Percentiles rank a stretch among this genome's conserved stretches.
Evolutionary conservation across 2,113 vertebrate genomes (phyloP).

Genomic region (Siniperca knerii): DNA sequence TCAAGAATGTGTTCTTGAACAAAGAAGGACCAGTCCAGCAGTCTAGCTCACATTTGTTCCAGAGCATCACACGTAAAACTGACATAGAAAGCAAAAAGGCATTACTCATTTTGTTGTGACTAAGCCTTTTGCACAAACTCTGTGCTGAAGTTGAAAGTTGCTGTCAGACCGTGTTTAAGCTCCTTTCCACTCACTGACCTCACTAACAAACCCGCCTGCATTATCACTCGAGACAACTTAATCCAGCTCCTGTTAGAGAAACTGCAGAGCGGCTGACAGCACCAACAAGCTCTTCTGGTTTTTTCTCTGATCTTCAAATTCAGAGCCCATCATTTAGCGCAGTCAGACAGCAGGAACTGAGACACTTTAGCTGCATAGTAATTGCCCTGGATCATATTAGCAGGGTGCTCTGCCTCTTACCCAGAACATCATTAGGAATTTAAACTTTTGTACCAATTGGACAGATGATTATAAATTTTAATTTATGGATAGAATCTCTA

Average conservation of each 20-base stretch:
- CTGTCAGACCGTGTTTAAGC: slow-evolving; percentile 24
- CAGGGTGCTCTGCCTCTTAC: not conserved
- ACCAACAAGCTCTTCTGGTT: not conserved
- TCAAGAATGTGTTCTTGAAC: too few species aligned
- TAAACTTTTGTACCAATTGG: not conserved
- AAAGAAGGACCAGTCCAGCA: too few species aligned
- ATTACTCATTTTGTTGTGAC: not conserved
- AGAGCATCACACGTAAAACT: not conserved
- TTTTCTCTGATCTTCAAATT: slow-evolving; percentile 21
- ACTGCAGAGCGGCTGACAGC: slow-evolving; percentile 41
- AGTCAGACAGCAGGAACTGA: not conserved
- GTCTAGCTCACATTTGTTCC: too few species aligned
- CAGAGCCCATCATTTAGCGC: not conserved
- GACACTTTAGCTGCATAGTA: not conserved
- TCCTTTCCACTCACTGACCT: slow-evolving; percentile 10
- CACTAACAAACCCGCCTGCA: slow-evolving; percentile 10
- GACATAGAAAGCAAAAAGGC: not conserved
- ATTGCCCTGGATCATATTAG: not conserved
- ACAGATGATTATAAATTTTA: not conserved
- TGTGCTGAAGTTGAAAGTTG: slow-evolving; percentile 1
- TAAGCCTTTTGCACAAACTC: slow-evolving; percentile 13
- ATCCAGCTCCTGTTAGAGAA: slow-evolving; percentile 43
- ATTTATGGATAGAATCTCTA: not conserved
- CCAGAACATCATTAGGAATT: not conserved
- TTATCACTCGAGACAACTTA: slow-evolving; percentile 34